Evolutionary conservation across 2,797 vertebrate genomes (phyloP), one percentile per base, ranked within the genome.

Genomic region (Cirrhinus molitorella): DNA sequence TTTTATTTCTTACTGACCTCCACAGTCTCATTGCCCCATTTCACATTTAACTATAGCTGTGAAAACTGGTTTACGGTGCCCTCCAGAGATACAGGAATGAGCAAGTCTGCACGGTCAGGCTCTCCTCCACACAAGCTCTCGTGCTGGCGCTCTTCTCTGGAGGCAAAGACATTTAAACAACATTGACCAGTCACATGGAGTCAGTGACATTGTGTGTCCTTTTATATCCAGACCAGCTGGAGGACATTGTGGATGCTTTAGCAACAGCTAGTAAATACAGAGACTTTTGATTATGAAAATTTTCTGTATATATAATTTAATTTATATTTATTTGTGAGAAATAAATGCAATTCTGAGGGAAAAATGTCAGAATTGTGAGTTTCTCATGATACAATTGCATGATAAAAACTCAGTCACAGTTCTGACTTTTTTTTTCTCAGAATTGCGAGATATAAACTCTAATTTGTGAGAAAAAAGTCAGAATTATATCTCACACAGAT

Each of bases 11-110:
- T 17, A 57, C 61, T 81, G 65, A 65, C 73, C 81, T 86, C 73
- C 67, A 55, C 59, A 23, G 67, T 59, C 55, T 73, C 72, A 72
- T 61, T 79, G 79, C 57, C 59, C 57, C 51, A 80, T 61, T 82
- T 80, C 17, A 79, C 21, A 68, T 82, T 74, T 75, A 85, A 79
- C 75, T 61, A 65, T 47, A 81, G 63, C 63, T 14, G 25, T 85
- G 65, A 31, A 84, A 83, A 79, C 61, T 68, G 76, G 74, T 85
- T 72, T 87, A 66, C 12, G n/a, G 5, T 72, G 47, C n/a, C 34
- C 74, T 81, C 59, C 68, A 73, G 67, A 81, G 82, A 81, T 59
- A 40, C 11, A 74, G 55, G 63, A 28, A 76, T 53, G 40, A 85
- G n/a, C 76, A 23, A 51, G 28, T 16, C 3, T 3, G 5, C 51